phyloP scores from a whole-genome alignment of 2,888 invertebrate genomes.

The Cotesia congregata region DNA sequence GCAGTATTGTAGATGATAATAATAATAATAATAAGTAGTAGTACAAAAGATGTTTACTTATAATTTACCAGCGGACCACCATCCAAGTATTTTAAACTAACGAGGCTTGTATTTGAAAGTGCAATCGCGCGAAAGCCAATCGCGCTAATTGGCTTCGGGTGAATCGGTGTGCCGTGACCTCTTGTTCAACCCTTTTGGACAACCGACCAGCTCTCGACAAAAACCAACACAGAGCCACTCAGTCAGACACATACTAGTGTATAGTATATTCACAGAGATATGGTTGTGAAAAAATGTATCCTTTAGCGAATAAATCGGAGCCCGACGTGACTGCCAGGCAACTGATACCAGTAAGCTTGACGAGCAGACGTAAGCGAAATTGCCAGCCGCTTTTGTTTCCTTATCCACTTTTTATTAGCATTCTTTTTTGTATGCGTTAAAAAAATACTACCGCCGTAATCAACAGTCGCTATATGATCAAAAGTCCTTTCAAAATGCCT shows the following conservation, averaged over 20 bases:
- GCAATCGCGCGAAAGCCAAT: slow-evolving; percentile 54
- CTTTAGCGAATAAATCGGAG: slow-evolving; percentile 12
- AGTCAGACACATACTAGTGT: slow-evolving; percentile 1
- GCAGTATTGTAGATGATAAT: background rate
- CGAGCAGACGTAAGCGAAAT: slow-evolving; percentile 23
- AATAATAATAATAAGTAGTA: background rate
- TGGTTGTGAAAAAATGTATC: background rate
- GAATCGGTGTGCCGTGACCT: slow-evolving; percentile 47
- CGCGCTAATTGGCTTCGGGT: slow-evolving; percentile 54
- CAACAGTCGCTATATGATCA: slow-evolving; percentile 13
- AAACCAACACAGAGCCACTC: background rate
- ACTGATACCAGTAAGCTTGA: slow-evolving; percentile 24
- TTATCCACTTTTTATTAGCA: background rate
- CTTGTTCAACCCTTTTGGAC: slow-evolving; percentile 31
- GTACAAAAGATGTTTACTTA: slow-evolving; percentile 12
- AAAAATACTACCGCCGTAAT: background rate
- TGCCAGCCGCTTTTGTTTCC: slow-evolving; percentile 4
- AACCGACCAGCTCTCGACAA: slow-evolving; percentile 27
- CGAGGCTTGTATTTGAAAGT: slow-evolving; percentile 48
- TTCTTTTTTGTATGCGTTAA: background rate
- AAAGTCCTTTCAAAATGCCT: slow-evolving; percentile 3
- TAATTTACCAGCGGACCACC: slow-evolving; percentile 19
- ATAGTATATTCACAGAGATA: background rate
- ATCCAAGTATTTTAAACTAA: slow-evolving; percentile 27
- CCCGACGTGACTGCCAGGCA: slow-evolving; percentile 26